Percentiles rank a stretch among this genome's conserved stretches.
Evolutionary conservation across 2,113 vertebrate genomes (phyloP).

Genomic region (Marmota monax): DNA sequence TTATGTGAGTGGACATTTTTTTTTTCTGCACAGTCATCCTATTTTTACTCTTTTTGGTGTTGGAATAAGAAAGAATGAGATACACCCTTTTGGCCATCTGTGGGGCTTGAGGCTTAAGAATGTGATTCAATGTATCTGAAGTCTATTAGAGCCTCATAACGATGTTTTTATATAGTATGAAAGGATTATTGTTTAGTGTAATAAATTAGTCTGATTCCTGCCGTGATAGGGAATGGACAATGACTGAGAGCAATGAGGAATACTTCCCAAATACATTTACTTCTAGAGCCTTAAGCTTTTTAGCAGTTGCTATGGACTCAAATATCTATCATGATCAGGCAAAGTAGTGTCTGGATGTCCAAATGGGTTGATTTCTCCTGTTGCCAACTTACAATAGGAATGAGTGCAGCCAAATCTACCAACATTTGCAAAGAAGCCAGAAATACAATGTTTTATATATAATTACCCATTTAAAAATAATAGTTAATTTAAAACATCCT

Average conservation of each 20-base stretch:
- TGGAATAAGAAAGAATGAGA: background rate
- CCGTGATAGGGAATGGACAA: background rate
- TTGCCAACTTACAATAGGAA: background rate
- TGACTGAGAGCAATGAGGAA: background rate
- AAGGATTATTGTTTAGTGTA: background rate
- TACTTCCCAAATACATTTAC: background rate
- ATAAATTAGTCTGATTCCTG: background rate
- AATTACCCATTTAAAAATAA: background rate
- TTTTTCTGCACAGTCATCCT: background rate
- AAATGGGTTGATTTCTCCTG: background rate
- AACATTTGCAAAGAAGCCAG: slow-evolving; percentile 9
- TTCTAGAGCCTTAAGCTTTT: background rate
- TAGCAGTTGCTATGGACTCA: background rate
- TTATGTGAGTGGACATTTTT: background rate
- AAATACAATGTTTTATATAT: background rate
- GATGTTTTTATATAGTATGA: background rate
- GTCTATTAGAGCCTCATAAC: background rate
- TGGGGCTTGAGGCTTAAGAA: background rate
- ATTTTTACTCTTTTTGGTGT: background rate
- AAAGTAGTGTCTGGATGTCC: background rate
- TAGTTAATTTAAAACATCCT: background rate
- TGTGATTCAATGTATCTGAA: background rate
- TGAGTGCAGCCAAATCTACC: background rate
- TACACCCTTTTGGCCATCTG: background rate
- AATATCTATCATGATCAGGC: background rate